Percentiles rank a stretch among this genome's conserved stretches.
phyloP scores from a whole-genome alignment of 1,140 invertebrate species.

The Macrostomum lignano region DNA sequence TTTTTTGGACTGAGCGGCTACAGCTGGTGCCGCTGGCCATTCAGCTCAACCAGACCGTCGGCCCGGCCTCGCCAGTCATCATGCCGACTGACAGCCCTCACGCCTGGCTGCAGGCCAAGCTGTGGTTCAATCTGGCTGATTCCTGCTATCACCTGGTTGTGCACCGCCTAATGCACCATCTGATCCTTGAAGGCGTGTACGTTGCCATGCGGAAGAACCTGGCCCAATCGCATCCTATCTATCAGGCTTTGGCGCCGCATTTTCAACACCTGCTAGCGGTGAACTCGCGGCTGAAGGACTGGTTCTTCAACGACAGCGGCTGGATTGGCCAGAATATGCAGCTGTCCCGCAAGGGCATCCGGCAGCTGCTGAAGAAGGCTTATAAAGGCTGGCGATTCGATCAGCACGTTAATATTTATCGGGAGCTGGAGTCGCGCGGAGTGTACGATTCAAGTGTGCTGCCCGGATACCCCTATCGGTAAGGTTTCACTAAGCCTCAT shows the following conservation, averaged over 20 bases:
- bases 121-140: slow-evolving; percentile 32
- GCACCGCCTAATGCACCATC: slow-evolving; percentile 29
- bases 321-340: slow-evolving; percentile 2
- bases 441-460: not conserved
- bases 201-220: slow-evolving; percentile 26
- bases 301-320: slow-evolving; percentile 2
- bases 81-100: slow-evolving; percentile 24
- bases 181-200: slow-evolving; percentile 29
- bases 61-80: slow-evolving; percentile 18
- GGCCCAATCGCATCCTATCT: slow-evolving; percentile 29
- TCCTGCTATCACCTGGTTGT: slow-evolving; percentile 28
- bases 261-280: slow-evolving; percentile 29
- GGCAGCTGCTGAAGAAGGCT: not conserved
- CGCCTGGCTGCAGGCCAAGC: slow-evolving; percentile 31
- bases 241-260: slow-evolving; percentile 30
- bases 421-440: slow-evolving; percentile 5
- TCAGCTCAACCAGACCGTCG: slow-evolving; percentile 27
- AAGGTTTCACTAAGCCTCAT: no score
- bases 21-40: slow-evolving; percentile 29
- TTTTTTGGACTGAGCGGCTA: slow-evolving; percentile 24
- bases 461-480: no score
- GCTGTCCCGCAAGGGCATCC: not conserved
- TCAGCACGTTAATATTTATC: slow-evolving; percentile 2
- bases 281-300: slow-evolving; percentile 14
- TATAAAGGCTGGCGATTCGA: slow-evolving; percentile 5